phyloP scores from a whole-genome alignment of 2,797 vertebrate genomes.

The Malacoctenus gilli region DNA sequence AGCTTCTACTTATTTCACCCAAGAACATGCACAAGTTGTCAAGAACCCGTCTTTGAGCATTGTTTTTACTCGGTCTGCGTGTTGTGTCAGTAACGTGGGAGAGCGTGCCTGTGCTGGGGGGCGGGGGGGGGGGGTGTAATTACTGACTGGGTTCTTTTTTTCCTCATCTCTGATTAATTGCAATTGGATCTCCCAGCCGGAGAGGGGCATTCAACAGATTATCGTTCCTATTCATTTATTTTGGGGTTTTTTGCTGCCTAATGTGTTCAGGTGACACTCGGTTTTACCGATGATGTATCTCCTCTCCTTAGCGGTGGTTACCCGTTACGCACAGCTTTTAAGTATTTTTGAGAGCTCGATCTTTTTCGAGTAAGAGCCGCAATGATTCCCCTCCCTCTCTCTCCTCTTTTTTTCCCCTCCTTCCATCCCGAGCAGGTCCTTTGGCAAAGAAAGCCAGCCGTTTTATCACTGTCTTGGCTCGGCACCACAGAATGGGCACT shows the following conservation, averaged over 20 bases:
- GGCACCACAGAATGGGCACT: slow-evolving; percentile 44
- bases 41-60: no score
- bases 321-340: background rate
- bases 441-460: slow-evolving; percentile 46
- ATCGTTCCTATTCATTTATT: slow-evolving; percentile 46
- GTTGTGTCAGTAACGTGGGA: background rate
- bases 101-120: background rate
- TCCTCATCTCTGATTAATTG: slow-evolving; percentile 58
- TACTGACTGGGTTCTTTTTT: slow-evolving; percentile 54
- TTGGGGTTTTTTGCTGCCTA: slow-evolving; percentile 8
- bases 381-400: slow-evolving; percentile 3
- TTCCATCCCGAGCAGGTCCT: slow-evolving; percentile 38
- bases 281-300: background rate
- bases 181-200: slow-evolving; percentile 40
- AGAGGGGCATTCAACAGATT: slow-evolving; percentile 67
- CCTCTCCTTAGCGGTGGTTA: background rate
- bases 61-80: background rate
- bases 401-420: slow-evolving; percentile 1
- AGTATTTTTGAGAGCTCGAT: background rate
- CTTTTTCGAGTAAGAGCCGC: slow-evolving; percentile 28
- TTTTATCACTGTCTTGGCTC: slow-evolving; percentile 66
- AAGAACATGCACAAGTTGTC: background rate
- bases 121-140: slow-evolving; percentile 32
- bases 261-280: slow-evolving; percentile 10
- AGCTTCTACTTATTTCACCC: no score